phyloP scores from a whole-genome alignment of 2,113 vertebrate species.

The Hystrix brachyura region DNA sequence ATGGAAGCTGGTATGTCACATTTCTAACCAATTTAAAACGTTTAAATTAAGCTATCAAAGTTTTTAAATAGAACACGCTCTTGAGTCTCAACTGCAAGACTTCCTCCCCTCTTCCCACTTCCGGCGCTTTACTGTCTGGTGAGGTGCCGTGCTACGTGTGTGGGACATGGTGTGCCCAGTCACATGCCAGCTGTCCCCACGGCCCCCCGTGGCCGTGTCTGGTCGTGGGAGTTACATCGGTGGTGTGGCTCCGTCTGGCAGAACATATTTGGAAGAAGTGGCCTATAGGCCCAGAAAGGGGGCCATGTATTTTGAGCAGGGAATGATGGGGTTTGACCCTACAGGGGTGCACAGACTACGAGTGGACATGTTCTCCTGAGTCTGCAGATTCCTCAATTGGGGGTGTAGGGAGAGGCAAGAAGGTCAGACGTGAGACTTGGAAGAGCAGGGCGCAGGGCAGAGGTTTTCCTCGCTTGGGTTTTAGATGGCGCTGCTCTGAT shows the following conservation, averaged over 20 bases:
- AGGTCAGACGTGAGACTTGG: background rate
- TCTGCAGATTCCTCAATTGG: background rate
- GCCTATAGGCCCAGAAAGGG: background rate
- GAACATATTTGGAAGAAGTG: background rate
- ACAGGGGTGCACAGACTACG: background rate
- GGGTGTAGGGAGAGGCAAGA: background rate
- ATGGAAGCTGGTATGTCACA: background rate
- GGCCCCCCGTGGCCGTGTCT: background rate
- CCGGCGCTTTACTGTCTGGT: background rate
- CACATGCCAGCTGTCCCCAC: rapidly evolving
- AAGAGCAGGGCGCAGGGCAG: background rate
- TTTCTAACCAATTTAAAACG: background rate
- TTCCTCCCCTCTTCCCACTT: background rate
- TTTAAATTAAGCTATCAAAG: background rate
- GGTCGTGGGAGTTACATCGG: background rate
- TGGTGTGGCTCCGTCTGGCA: background rate
- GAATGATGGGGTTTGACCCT: background rate
- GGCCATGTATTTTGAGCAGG: background rate
- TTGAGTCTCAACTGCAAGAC: background rate
- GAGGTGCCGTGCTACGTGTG: background rate
- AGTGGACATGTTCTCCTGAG: no score
- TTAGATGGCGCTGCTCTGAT: background rate
- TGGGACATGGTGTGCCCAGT: background rate
- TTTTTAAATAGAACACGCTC: background rate
- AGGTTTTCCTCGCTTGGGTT: background rate